These are phyloP conservation scores for Merluccius polli DNA, from an alignment of 2,797 vertebrate genomes.

Conservation along the genomic window DNA sequence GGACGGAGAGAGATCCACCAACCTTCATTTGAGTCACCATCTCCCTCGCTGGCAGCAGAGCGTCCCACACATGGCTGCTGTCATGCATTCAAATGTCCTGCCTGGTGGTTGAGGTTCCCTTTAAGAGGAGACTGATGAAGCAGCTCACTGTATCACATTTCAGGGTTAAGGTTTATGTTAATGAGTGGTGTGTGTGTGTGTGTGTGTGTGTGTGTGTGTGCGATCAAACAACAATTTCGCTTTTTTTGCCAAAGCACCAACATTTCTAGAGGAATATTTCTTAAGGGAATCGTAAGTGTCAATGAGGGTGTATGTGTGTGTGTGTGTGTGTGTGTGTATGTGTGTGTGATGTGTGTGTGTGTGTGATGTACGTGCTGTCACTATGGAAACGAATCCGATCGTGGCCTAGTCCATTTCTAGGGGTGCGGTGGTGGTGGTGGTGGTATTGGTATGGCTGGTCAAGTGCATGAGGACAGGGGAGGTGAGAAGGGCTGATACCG, in stretches of 20 bases:
- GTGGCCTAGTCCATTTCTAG: background rate
- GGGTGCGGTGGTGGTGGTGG: background rate
- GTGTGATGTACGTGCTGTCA: background rate
- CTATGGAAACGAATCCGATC: background rate
- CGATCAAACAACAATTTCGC: background rate
- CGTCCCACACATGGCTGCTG: no score
- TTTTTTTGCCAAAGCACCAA: no score
- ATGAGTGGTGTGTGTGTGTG: background rate
- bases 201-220: no score
- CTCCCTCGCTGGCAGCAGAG: no score
- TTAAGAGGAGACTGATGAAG: background rate
- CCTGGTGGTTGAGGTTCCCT: background rate
- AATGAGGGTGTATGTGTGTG: no score
- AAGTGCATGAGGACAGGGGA: background rate
- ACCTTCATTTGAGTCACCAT: no score
- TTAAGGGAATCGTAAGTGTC: no score
- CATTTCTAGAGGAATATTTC: no score
- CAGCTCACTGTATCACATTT: background rate
- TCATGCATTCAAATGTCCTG: no score
- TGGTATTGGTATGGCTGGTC: background rate
- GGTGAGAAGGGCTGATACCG: constrained; percentile 9
- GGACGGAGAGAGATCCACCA: no score
- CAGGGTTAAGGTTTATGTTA: background rate
- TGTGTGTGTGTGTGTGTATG: background rate
- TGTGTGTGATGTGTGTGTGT: background rate